Evolutionary conservation across 2,888 invertebrate species (phyloP).

Genomic region (Polyommatus iphigenia): DNA sequence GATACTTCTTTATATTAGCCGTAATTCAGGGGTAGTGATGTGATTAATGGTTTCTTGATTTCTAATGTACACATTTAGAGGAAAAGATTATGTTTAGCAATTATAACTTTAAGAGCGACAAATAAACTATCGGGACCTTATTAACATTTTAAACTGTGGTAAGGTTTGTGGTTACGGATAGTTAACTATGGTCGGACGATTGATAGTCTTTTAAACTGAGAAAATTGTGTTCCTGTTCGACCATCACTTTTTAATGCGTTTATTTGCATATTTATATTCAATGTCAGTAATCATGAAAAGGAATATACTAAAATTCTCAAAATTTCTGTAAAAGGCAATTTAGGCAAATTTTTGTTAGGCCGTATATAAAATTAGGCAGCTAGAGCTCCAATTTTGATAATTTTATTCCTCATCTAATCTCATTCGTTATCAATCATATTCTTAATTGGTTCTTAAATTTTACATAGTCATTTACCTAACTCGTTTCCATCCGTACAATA

Average conservation of each 20-base stretch:
- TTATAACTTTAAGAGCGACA: background rate
- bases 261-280: background rate
- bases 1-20: background rate
- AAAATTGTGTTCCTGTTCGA: background rate
- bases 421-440: background rate
- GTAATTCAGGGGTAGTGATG: background rate
- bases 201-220: background rate
- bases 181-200: background rate
- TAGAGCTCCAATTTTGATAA: background rate
- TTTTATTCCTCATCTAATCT: background rate
- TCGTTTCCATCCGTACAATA: conserved; percentile 67
- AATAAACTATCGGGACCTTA: background rate
- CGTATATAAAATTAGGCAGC: background rate
- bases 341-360: too few relatives aligned
- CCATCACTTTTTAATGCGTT: background rate
- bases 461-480: conserved; percentile 65
- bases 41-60: conserved; percentile 3
- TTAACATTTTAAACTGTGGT: background rate
- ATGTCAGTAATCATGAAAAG: background rate
- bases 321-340: too few relatives aligned
- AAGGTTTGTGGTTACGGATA: conserved; percentile 20
- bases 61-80: background rate
- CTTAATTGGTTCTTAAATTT: conserved; percentile 42
- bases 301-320: background rate
- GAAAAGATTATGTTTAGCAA: background rate